Evolutionary conservation across 2,888 invertebrate species (phyloP).

Genomic region (Furcula furcula): DNA sequence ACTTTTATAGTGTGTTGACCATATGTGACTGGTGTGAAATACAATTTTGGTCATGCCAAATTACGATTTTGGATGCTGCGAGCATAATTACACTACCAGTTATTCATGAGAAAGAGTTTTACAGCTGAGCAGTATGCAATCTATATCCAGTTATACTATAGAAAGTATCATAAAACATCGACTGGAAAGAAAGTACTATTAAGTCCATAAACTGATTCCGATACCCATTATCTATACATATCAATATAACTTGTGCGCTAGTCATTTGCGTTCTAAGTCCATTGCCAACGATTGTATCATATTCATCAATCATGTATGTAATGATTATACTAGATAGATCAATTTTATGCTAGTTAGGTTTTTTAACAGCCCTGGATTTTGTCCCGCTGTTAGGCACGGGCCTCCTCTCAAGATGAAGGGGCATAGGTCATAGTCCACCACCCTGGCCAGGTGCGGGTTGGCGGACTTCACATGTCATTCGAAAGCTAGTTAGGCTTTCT

Average conservation of each 20-base stretch:
- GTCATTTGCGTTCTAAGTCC: conserved; percentile 1
- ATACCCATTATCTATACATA: neutral
- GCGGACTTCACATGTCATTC: too few species aligned
- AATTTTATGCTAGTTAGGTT: neutral
- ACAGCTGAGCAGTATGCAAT: neutral
- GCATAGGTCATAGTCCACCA: too few species aligned
- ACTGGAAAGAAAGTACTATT: conserved; percentile 1
- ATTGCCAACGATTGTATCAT: conserved; percentile 5
- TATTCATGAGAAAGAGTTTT: neutral
- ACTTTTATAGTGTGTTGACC: neutral
- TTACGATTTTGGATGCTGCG: neutral
- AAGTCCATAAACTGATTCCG: neutral
- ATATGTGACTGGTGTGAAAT: neutral
- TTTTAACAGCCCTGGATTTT: too few species aligned
- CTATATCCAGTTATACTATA: neutral
- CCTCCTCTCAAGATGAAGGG: too few species aligned
- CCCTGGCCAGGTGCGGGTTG: too few species aligned
- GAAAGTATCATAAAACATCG: conserved; percentile 1
- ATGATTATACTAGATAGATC: conserved; percentile 2
- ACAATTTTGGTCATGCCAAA: neutral
- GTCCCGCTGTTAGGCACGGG: too few species aligned
- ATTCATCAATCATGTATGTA: neutral
- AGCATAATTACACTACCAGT: neutral
- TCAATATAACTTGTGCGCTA: neutral
- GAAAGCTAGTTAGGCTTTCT: too few species aligned